These are phyloP conservation scores for Amphiprion clarkii DNA, from an alignment of 2,797 vertebrate species.

Conservation along the genomic window DNA sequence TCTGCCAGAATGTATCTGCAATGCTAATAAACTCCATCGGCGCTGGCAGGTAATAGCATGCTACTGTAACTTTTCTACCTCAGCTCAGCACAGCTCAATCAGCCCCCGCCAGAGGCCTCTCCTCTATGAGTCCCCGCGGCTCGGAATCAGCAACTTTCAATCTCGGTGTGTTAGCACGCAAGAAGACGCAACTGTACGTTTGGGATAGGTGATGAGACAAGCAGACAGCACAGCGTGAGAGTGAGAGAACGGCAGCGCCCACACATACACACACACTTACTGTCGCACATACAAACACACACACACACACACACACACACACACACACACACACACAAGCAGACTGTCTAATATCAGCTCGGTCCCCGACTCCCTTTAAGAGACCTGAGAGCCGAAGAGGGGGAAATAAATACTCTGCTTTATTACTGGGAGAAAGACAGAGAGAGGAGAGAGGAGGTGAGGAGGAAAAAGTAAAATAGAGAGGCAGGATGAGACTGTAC, in stretches of 20 bases:
- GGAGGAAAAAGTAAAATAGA: slow-evolving; percentile 64
- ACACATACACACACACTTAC: slow-evolving; percentile 28
- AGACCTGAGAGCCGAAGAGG: slow-evolving; percentile 71
- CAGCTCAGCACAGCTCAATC: slow-evolving; percentile 83
- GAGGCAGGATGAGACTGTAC: slow-evolving; percentile 59
- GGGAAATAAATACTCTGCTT: slow-evolving; percentile 86
- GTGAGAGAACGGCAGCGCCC: slow-evolving; percentile 47
- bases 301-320: slow-evolving; percentile 38
- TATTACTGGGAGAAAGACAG: slow-evolving; percentile 82
- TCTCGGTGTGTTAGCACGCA: slow-evolving; percentile 81
- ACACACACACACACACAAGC: slow-evolving; percentile 57
- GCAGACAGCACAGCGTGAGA: slow-evolving; percentile 73
- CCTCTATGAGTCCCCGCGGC: slow-evolving; percentile 79
- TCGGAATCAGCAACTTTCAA: slow-evolving; percentile 84
- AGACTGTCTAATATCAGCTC: slow-evolving; percentile 78
- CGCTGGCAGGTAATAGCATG: slow-evolving; percentile 82
- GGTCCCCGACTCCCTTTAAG: slow-evolving; percentile 82
- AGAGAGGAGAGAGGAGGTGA: slow-evolving; percentile 49
- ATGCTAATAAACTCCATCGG: slow-evolving; percentile 83
- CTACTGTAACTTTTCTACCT: slow-evolving; percentile 84
- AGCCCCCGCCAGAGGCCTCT: slow-evolving; percentile 79
- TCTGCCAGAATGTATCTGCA: slow-evolving; percentile 80
- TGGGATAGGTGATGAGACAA: slow-evolving; percentile 82
- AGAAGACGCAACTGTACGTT: slow-evolving; percentile 81
- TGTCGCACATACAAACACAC: slow-evolving; percentile 46